These are phyloP conservation scores for Gallinago nigripennis DNA, from an alignment of 2,797 vertebrate species.

Conservation along the genomic window DNA sequence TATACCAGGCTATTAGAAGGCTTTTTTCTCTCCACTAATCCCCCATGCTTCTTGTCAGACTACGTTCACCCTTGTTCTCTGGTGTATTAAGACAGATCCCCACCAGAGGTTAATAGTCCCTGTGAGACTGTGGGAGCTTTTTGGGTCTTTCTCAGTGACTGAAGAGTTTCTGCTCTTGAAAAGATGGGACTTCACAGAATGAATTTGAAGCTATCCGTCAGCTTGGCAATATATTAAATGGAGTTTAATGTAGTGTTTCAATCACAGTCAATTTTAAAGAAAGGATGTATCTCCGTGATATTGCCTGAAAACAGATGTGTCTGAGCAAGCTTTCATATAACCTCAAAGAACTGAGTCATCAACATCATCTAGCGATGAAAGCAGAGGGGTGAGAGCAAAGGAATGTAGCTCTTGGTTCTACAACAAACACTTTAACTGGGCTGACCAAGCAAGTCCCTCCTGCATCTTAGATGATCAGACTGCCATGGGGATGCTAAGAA, in stretches of 20 bases:
- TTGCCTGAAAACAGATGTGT: neutral
- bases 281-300: neutral
- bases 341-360: neutral
- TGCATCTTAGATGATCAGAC: neutral
- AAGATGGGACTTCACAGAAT: neutral
- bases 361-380: conserved; percentile 36
- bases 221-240: neutral
- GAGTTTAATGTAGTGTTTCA: conserved; percentile 16
- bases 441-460: neutral
- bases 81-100: conserved; percentile 1
- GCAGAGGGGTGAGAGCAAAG: neutral
- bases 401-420: neutral
- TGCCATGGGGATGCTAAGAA: neutral
- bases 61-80: conserved; percentile 40
- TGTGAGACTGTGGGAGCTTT: neutral
- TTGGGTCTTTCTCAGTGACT: neutral
- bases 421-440: neutral
- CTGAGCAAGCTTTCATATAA: neutral
- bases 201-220: neutral
- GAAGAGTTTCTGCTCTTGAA: conserved; percentile 15
- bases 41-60: neutral
- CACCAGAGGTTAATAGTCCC: conserved; percentile 39
- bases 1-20: conserved; percentile 14
- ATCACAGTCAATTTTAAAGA: neutral
- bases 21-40: conserved; percentile 52